Evolutionary conservation across 2,113 vertebrate species (phyloP), one percentile per base, ranked within the genome.

Genomic region (Martes martes): DNA sequence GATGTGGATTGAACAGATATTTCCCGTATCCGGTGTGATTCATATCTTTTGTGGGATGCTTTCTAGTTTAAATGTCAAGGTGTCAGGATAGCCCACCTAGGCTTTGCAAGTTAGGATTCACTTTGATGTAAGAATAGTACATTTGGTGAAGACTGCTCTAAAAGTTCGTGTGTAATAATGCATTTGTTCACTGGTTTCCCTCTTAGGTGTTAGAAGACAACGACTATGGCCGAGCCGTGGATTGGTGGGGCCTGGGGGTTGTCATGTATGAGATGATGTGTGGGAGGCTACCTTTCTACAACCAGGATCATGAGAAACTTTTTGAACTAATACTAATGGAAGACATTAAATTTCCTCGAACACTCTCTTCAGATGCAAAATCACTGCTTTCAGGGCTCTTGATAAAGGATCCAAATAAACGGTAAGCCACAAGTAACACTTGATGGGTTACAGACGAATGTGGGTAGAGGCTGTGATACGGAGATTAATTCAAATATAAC

Each of bases 251-350:
- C 95, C 98, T 99, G 74, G 99, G 99, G 23, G 99, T 99, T 94
- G 99, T 99, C 97, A 99, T 99, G 98, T 99, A 99, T 89, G 99
- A 99, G 98, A 99, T 99, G 99, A 99, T 99, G 99, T 99, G 99
- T 71, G 99, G 99, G 86, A 99, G 99, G 79, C 98, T 99, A 93
- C 99, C 99, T 0, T 99, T 99, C 99, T 99, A 99, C 99, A 99
- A 99, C 98, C 99, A 99, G 98, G 99, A 99, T 98, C 99, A 99
- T 39, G 99, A 99, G 99, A 99, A 99, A 97, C 99, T 99, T 47
- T 99, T 99, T 97, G 99, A 99, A 98, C 99, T 99, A 92, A 99
- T 99, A 98, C 99, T 99, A 92, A 99, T 99, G 99, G 99, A 99
- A 98, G 99, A 99, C 97, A 99, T 99, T 98, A 99, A 99, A 99